Evolutionary conservation across 2,888 invertebrate genomes (phyloP).

Genomic region (Trichogramma dendrolimi): DNA sequence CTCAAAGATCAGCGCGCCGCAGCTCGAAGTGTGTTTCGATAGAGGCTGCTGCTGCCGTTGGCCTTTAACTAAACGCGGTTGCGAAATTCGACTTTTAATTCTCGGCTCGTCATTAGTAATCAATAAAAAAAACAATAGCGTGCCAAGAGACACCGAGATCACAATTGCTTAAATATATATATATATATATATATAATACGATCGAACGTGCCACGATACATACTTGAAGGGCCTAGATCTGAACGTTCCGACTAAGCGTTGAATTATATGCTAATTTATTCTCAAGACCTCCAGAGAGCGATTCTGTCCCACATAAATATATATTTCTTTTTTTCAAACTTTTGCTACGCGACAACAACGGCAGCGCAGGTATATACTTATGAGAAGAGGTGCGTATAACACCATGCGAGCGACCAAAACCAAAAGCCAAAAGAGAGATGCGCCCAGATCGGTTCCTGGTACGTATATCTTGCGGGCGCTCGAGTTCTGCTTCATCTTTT

Average conservation of each 20-base stretch:
- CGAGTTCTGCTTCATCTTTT: conserved; percentile 22
- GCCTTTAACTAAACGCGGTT: too few species aligned
- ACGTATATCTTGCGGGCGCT: neutral
- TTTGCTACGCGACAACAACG: too few species aligned
- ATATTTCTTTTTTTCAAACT: conserved; percentile 8
- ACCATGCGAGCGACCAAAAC: neutral
- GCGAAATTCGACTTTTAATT: too few species aligned
- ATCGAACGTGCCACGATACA: too few species aligned
- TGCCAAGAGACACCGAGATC: neutral
- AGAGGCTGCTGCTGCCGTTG: too few species aligned
- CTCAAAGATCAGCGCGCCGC: too few species aligned
- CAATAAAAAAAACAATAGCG: neutral
- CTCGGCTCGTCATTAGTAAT: neutral
- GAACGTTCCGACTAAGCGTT: conserved; percentile 19
- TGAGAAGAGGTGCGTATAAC: neutral
- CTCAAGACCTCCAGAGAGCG: conserved; percentile 14
- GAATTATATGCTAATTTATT: conserved; percentile 29
- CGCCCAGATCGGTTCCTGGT: neutral
- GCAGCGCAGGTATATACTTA: too few species aligned
- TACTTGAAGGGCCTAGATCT: neutral
- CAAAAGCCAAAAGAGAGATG: neutral
- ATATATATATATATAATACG: too few species aligned
- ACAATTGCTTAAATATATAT: neutral
- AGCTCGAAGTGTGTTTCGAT: too few species aligned
- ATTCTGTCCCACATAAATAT: conserved; percentile 29